These are phyloP conservation scores for Crotalus horridus DNA, from an alignment of 2,113 vertebrate genomes.

Conservation along the genomic window DNA sequence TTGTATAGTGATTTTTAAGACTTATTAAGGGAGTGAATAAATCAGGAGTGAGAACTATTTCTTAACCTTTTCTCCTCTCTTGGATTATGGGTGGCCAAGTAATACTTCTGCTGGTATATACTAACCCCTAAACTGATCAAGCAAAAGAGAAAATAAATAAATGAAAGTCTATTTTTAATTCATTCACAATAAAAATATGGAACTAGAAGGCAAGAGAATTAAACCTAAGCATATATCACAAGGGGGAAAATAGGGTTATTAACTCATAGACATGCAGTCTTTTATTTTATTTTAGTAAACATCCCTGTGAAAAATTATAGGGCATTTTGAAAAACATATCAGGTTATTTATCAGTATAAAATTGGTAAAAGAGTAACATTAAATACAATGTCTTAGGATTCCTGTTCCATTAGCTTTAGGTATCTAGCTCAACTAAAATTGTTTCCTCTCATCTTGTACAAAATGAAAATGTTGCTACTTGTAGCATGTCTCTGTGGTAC, in stretches of 20 bases:
- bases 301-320: background rate
- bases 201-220: background rate
- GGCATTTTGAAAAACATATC: background rate
- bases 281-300: conserved; percentile 32
- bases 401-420: conserved; percentile 7
- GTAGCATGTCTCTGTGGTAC: conserved; percentile 11
- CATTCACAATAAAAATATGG: background rate
- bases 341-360: conserved; percentile 16
- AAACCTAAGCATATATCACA: background rate
- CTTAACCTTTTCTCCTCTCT: background rate
- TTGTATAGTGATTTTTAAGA: background rate
- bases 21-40: background rate
- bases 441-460: background rate
- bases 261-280: background rate
- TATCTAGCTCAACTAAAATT: background rate
- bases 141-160: background rate
- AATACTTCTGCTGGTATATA: background rate
- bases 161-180: background rate
- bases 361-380: conserved; percentile 17
- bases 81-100: background rate
- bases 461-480: conserved; percentile 18
- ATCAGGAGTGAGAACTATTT: background rate
- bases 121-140: background rate
- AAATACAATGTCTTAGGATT: conserved; percentile 27
- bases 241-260: background rate